Evolutionary conservation across 2,888 invertebrate genomes (phyloP), one percentile per base, ranked within the genome.

Genomic region (Omphaloscelis lunosa): DNA sequence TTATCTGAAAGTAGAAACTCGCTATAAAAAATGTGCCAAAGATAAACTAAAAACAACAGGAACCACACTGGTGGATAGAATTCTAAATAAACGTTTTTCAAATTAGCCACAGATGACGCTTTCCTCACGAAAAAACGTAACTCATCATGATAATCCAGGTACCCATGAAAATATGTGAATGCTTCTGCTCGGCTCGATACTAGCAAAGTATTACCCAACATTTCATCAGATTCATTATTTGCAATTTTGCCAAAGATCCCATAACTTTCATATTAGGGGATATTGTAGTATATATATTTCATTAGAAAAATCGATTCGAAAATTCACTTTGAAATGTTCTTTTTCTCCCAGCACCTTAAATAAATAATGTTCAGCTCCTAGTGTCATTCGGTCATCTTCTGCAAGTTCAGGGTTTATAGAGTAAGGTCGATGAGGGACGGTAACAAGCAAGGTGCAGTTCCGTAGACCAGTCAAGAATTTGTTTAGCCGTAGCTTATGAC

Each of bases 391-490:
- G 17, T 78, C 34, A 2, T 71, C 34, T 41, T 27, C 15, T 1
- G 15, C 34, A 62, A 45, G 15, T 29, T 20, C 17, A 41, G 89
- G 91, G 56, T 85, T 41, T 62, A 84, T n/a, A 0, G 72, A 41
- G 51, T 23, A 86, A 5, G 88, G 82, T 8, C 82, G 76, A 69
- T 88, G 80, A 0, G 79, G 75, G 1, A 90, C 79, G 1, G 90
- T 85, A 1, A 91, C 89, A 41, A 82, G 88, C 12, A 95, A 80
- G 3, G 90, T 92, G 78, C 95, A 95, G 56, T 92, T 92, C 45
- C 79, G 85, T 4, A 95, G 83, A 12, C 91, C 92, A 11, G 90
- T 92, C 5, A 86, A 77, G 1, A 90, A 66, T 86, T 93, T 94
- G 11, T 88, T 48, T 20, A 86, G 11, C 95, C 95, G 3, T 88